Percentiles rank a stretch among this genome's conserved stretches.
These are phyloP conservation scores for Myzus persicae DNA, from an alignment of 1,140 invertebrate genomes.

Conservation along the genomic window DNA sequence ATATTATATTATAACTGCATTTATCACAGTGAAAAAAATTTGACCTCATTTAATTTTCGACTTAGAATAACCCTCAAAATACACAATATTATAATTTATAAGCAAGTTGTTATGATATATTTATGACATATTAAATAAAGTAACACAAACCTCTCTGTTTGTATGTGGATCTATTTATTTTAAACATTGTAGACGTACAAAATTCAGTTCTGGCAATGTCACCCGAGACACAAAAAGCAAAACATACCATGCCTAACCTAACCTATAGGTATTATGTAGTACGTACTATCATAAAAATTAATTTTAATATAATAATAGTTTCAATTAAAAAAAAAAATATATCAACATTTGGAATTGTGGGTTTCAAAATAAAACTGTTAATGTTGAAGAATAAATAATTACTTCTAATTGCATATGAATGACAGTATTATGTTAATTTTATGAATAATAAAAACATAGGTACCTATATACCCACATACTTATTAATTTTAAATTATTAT, in stretches of 20 bases:
- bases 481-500: not conserved
- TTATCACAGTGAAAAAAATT: not conserved
- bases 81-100: not conserved
- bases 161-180: not conserved
- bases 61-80: not conserved
- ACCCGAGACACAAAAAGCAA: not conserved
- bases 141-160: not conserved
- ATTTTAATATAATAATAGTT: not conserved
- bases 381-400: not conserved
- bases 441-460: not conserved
- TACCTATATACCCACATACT: not conserved
- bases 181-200: not conserved
- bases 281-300: not conserved
- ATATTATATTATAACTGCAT: slow-evolving; percentile 8
- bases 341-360: not conserved
- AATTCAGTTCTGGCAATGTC: not conserved
- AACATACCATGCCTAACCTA: not conserved
- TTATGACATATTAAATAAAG: not conserved
- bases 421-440: not conserved
- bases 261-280: not conserved
- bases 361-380: not conserved
- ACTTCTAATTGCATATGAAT: not conserved
- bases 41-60: not conserved
- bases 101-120: not conserved
- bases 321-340: not conserved